Base-by-base conservation (phyloP, 2,797 vertebrate species). In the Oryzias sinensis region DNA sequence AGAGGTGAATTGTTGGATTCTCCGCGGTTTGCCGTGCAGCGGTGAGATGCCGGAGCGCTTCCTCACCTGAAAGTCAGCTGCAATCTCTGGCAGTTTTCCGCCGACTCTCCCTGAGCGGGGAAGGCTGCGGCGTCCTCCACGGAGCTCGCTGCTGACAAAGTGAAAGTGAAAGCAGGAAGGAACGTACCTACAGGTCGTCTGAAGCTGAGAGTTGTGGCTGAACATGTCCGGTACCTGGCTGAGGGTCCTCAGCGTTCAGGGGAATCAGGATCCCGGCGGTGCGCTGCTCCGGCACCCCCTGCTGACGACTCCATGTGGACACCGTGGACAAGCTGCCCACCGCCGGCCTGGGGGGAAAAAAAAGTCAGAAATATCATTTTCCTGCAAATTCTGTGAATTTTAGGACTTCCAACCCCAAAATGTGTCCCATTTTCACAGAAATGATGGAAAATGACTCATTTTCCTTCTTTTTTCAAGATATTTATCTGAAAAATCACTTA, bases 231-330 rank as follows among this genome's bases (percentile, higher is more conserved):
- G 17, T 77, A 97, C 96, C 97, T 87, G 92, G 83, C 20, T 94
- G 93, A 18, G 86, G 76, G 52, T 92, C 93, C 33, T 93, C 84
- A 1, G 92, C 75, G 49, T 88, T 89, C 68, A 99, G 72, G 4
- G 95, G 96, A 60, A 98, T 96, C 0, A 99, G 91, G 82, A 96
- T 84, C 41, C 94, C 94, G 0, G 94, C 79, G 75, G 83, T 89
- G 74, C 87, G 83, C 65, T 93, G 90, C 40, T 94, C 82, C 0
- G 91, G 90, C 53, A 95, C 86, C 62, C 91, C 88, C 79, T 97
- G 94, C 48, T 95, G 87, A 0, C 95, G 93, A 63, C 93, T 93
- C 95, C 95, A 98, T 7, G 91, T 90, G 64, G 93, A 93, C 69
- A 94, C 90, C 29, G 84, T 94, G 81, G 93, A 90, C 46, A 92